Evolutionary conservation across 1,140 invertebrate genomes (phyloP).

Genomic region (Sweltsa coloradensis): DNA sequence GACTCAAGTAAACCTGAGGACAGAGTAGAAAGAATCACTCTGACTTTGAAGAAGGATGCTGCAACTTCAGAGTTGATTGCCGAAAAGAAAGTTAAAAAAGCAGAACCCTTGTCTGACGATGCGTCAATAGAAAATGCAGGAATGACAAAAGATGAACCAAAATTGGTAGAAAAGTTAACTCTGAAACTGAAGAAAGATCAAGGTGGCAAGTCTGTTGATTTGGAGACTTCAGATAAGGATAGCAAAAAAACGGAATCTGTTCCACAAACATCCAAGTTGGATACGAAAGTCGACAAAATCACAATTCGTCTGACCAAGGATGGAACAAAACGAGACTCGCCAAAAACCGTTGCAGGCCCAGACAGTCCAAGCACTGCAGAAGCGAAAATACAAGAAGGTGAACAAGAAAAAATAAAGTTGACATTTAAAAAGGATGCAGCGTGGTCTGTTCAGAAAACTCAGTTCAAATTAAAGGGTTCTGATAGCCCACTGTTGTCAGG

Average conservation of each 20-base stretch:
- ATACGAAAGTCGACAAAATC: background rate
- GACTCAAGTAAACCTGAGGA: background rate
- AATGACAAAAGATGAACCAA: background rate
- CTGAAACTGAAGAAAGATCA: slow-evolving; percentile 9
- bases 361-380: background rate
- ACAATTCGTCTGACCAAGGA: slow-evolving; percentile 2
- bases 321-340: background rate
- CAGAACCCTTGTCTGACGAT: background rate
- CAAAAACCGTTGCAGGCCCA: background rate
- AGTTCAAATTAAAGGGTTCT: background rate
- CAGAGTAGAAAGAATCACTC: slow-evolving; percentile 4
- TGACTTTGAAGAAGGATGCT: slow-evolving; percentile 10
- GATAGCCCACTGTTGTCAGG: background rate
- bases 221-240: background rate
- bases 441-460: slow-evolving; percentile 9
- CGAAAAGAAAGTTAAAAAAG: background rate
- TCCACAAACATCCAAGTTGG: background rate
- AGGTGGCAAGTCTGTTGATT: background rate
- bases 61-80: background rate
- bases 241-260: background rate
- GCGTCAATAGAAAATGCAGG: background rate
- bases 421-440: slow-evolving; percentile 10
- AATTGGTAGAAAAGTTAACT: background rate
- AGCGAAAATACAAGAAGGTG: background rate
- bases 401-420: slow-evolving; percentile 9